Conservation (phyloP, 2,113 vertebrate genomes). For the Rhodinocichla rosea region DNA sequence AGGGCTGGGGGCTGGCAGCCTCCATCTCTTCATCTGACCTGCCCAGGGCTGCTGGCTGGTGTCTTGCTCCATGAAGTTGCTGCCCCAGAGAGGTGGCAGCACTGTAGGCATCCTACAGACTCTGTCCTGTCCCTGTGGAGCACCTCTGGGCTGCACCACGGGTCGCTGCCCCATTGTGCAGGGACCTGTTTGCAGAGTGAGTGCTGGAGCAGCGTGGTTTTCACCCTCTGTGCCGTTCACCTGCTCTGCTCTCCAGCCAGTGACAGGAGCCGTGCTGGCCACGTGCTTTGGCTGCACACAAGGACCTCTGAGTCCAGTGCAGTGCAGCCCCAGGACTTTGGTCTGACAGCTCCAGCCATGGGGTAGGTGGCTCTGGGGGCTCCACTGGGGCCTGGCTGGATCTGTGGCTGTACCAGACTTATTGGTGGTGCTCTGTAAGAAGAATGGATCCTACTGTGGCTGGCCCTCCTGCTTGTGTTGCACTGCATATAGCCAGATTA, state of each 20-base stretch:
- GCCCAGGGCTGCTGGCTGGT: rapidly evolving
- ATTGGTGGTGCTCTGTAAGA: not conserved
- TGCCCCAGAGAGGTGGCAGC: not conserved
- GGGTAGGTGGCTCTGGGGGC: not conserved
- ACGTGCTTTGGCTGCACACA: rapidly evolving
- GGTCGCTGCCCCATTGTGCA: not conserved
- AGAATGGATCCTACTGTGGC: not conserved
- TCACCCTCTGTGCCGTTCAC: not conserved
- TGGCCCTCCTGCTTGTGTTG: not conserved
- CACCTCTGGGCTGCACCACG: not conserved
- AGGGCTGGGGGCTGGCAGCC: not conserved
- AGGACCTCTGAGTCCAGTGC: not conserved
- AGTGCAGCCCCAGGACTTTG: rapidly evolving
- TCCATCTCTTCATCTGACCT: not conserved
- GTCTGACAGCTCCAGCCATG: rapidly evolving
- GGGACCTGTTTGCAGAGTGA: not conserved
- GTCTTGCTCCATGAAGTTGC: rapidly evolving
- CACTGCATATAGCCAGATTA: not conserved
- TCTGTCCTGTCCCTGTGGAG: not conserved
- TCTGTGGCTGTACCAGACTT: not conserved
- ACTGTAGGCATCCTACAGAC: not conserved
- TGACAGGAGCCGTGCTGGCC: rapidly evolving
- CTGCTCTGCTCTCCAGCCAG: not conserved
- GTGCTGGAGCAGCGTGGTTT: not conserved
- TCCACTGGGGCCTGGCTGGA: not conserved